Evolutionary conservation across 2,113 vertebrate genomes (phyloP), one percentile per base, ranked within the genome.

Genomic region (Actenoides lindsayi): DNA sequence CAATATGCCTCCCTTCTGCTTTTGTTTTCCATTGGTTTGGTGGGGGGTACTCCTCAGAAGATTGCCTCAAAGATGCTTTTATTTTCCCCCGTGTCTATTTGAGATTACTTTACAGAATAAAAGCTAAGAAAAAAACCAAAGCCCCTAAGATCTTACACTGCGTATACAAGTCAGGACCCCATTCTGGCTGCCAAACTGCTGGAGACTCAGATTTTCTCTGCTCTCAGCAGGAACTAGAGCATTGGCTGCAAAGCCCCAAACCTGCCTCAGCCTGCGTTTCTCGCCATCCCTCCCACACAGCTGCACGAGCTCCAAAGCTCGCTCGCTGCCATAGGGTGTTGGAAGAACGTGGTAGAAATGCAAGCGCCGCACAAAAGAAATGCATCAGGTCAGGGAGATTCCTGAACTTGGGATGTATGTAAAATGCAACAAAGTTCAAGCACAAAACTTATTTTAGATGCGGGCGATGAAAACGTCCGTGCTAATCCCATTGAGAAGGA

Each of bases 331-430:
- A 0, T 16, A 46, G 16, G 25, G 27, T 11, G 53, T 11, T 56
- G 53, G 53, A 31, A 56, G 54, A 56, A 56, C 30, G 30, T 56
- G 30, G 30, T 9, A 33, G 27, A 21, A 82, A 83, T 2, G 15
- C 18, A 60, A 64, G 41, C 3, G 27, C 25, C 27, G 5, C 1
- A 1, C 27, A 28, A 41, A 51, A 37, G 37, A 37, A 87, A 62
- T 0, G 0, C 11, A 2, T 7, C 0, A 0, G 30, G n/a, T 18
- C 42, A 21, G 48, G 1, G 25, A 48, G 30, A 53, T 56, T 46
- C 54, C 78, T 63, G 41, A 21, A 16, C 24, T 11, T 11, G 35
- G 16, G 39, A 44, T 2, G 2, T 9, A 11, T 2, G 21, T 31
- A 16, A 73, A 71, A 59, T 4, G 13, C 30, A 35, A 42, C 16